phyloP scores from a whole-genome alignment of 2,113 vertebrate genomes.

The rabbit (Oryctolagus cuniculus) region DNA sequence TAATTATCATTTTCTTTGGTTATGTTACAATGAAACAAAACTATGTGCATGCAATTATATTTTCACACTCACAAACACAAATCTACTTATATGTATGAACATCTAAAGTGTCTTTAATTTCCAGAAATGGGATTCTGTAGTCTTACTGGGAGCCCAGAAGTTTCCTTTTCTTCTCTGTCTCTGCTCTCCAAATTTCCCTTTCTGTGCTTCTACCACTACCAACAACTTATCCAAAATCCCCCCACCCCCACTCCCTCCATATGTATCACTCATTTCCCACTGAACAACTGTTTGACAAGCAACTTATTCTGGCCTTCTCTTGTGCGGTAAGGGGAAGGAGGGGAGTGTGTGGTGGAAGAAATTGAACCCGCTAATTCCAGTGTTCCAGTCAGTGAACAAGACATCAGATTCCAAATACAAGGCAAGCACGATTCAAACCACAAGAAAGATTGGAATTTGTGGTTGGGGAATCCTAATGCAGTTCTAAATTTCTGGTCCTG shows the following conservation, averaged over 20 bases:
- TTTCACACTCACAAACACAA: not conserved
- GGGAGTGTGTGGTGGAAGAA: not conserved
- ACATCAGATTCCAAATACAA: constrained; percentile 22
- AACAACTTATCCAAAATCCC: not conserved
- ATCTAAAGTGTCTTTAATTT: constrained; percentile 40
- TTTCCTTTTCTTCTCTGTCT: not conserved
- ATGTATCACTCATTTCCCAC: not conserved
- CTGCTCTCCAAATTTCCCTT: not conserved
- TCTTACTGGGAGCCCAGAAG: not conserved
- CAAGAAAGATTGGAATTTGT: constrained; percentile 11
- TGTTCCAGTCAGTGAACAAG: not conserved
- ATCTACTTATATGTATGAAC: not conserved
- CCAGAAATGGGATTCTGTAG: constrained; percentile 13
- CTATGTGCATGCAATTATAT: not conserved
- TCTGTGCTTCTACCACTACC: not conserved
- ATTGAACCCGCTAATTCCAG: not conserved
- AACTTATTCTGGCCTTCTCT: not conserved
- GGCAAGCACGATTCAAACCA: not conserved
- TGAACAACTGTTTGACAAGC: not conserved
- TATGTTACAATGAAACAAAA: constrained; percentile 11
- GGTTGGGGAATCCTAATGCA: not conserved
- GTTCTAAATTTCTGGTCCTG: not conserved
- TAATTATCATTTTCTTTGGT: not conserved
- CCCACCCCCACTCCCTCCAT: not conserved
- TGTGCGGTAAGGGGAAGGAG: not conserved